Base-by-base conservation (phyloP, 2,888 invertebrate species). In the Lithosia quadra region DNA sequence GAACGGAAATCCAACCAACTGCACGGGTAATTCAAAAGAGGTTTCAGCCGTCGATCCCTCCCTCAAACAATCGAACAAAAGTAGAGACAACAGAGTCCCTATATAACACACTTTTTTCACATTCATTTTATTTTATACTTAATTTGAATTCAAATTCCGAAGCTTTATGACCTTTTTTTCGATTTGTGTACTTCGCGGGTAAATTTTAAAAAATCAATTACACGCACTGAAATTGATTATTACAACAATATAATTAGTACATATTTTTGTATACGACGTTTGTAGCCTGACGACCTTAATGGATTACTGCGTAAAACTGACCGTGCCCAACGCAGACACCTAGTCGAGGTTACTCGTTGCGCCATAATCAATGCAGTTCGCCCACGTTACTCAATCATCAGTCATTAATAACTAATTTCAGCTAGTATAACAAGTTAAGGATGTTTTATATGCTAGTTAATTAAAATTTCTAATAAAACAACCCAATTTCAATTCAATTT, bases 1-100 rank as follows among this genome's bases (percentile, higher is more conserved):
- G 72, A 98, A 96, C 0, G 98, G 98, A 85, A 98, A 98, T 34
- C 98, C 98, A 55, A 98, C 95, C 68, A 98, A 92, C 86, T 98
- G 98, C n/a, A 98, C 97, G 15, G 98, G 98, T 67, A 98, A 89
- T 84, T 98, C 86, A 75, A 91, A 91, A 3, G 86, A 82, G 8
- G 87, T 70, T 68, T 91, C 82, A 73, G 92, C 85, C 18, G 90
- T 83, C 0, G 87, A 84, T 15, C 92, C 89, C 81, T 92, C 90
- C 84, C 86, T 86, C 28, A 90, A 68, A 76, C 89, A 90, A 85
- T 93, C 90, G 58, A 93, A 87, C 72, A 93, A 75, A 67, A 94
- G 71, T 65, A 93, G 78, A 33, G 88, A 87, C 10, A 93, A 36
- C 59, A 92, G 67, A 69, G 79, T 86, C 91, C 90, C 91, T 55